These are phyloP conservation scores for Pocillopora verrucosa DNA, from an alignment of 64 coral and sea anemone genomes.

Conservation along the genomic window DNA sequence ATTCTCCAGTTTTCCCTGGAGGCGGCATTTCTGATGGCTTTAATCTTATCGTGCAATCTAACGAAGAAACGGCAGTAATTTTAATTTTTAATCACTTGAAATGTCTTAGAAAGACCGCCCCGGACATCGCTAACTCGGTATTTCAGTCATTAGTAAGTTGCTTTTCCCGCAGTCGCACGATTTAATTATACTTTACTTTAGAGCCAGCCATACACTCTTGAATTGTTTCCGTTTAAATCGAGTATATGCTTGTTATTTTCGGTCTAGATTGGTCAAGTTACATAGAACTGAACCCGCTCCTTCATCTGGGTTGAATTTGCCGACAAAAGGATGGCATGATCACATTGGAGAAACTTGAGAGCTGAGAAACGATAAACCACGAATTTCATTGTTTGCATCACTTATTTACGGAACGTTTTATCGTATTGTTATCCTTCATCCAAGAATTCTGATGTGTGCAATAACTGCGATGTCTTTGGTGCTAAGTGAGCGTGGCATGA, in stretches of 20 bases:
- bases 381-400: too few relatives aligned
- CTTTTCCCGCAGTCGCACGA: not conserved
- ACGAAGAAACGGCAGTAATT: not conserved
- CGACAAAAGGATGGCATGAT: too few relatives aligned
- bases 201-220: not conserved
- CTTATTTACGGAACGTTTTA: too few relatives aligned
- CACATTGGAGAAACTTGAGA: too few relatives aligned
- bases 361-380: too few relatives aligned
- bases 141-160: not conserved
- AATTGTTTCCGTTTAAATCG: not conserved
- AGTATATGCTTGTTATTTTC: too few relatives aligned
- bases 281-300: too few relatives aligned
- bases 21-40: not conserved
- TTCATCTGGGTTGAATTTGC: too few relatives aligned
- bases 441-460: too few relatives aligned
- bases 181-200: not conserved
- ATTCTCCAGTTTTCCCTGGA: not conserved
- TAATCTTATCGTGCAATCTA: slow-evolving; percentile 1
- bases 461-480: not conserved
- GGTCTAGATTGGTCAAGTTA: too few relatives aligned
- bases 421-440: too few relatives aligned
- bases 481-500: not conserved
- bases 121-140: not conserved
- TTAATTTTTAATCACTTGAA: slow-evolving; percentile 28
- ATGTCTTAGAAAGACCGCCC: slow-evolving; percentile 4